Conservation (phyloP, 2,888 invertebrate species). For the Liodrosophila aerea region DNA sequence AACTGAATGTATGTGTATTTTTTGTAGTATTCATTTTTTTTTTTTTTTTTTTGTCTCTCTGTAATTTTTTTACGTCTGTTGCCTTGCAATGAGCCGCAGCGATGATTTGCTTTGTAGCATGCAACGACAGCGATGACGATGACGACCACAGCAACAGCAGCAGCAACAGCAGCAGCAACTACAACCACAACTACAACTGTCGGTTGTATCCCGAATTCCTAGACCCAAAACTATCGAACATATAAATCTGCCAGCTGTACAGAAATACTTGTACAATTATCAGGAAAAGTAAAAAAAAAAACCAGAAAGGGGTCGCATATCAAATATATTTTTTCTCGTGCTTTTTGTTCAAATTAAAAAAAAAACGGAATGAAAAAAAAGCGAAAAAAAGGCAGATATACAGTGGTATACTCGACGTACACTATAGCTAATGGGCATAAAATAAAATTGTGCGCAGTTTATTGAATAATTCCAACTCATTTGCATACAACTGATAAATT, state of each 20-base stretch:
- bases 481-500: conserved; percentile 76
- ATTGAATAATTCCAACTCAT: conserved; percentile 78
- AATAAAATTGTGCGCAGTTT: conserved; percentile 73
- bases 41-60: conserved; percentile 23
- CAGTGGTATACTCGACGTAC: conserved; percentile 21
- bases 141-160: conserved; percentile 8
- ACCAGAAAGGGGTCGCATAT: conserved; percentile 24
- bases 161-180: conserved; percentile 8
- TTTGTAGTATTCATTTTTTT: conserved; percentile 8
- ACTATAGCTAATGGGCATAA: conserved; percentile 43
- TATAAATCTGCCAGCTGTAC: conserved; percentile 50
- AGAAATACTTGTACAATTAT: conserved; percentile 30
- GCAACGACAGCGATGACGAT: conserved; percentile 33
- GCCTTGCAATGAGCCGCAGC: conserved; percentile 82
- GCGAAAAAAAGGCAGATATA: conserved; percentile 10
- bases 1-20: conserved; percentile 15
- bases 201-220: conserved; percentile 16
- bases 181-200: conserved; percentile 1
- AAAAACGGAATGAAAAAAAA: conserved; percentile 3
- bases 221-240: conserved; percentile 33
- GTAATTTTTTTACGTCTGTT: conserved; percentile 80
- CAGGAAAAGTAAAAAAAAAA: conserved; percentile 17
- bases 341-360: conserved; percentile 16
- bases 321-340: conserved; percentile 18
- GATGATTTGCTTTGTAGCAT: conserved; percentile 73